Evolutionary conservation across 2,113 vertebrate genomes (phyloP).

Genomic region (Marmota flaviventris): DNA sequence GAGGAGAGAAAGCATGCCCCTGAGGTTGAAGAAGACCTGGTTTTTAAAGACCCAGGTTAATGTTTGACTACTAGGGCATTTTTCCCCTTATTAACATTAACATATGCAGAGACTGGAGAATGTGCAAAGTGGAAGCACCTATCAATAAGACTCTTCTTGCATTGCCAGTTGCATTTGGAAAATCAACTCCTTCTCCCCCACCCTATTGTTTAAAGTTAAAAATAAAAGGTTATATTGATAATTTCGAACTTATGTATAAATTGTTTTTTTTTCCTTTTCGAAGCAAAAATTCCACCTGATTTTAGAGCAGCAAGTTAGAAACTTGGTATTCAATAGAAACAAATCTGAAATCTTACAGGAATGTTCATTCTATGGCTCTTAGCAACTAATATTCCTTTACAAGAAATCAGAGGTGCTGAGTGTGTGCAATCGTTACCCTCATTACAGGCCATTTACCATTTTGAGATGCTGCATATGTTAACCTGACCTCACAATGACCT

Average conservation of each 20-base stretch:
- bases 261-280: background rate
- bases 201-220: background rate
- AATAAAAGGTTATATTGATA: background rate
- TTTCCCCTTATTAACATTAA: background rate
- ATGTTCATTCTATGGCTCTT: background rate
- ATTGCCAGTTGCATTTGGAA: constrained; percentile 1
- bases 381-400: background rate
- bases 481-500: constrained; percentile 12
- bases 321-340: background rate
- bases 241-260: background rate
- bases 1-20: accelerated
- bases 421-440: background rate
- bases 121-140: background rate
- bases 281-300: background rate
- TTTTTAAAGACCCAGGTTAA: background rate
- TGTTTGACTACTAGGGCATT: background rate
- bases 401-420: background rate
- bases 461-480: constrained; percentile 9
- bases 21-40: background rate
- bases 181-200: background rate
- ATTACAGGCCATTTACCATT: background rate
- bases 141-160: background rate
- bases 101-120: background rate
- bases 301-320: constrained; percentile 4
- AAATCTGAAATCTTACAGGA: background rate